These are phyloP conservation scores for Paratilapia polleni DNA, from an alignment of 2,113 vertebrate species.

Conservation along the genomic window DNA sequence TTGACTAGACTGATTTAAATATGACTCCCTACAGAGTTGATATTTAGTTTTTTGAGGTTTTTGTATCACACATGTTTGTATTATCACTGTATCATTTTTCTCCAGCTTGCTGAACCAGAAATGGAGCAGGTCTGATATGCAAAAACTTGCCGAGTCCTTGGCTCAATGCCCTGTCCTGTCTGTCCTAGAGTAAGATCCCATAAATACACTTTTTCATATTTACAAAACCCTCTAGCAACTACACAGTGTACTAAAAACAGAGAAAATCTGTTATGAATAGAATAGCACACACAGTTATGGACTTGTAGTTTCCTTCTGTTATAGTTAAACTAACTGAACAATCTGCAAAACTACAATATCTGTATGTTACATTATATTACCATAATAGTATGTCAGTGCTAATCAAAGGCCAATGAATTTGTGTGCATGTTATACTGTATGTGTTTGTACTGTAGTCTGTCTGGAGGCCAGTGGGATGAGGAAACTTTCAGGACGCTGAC, in stretches of 20 bases:
- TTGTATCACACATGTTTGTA: not conserved
- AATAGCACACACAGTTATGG: not conserved
- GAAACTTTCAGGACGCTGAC: slow-evolving; percentile 50
- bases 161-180: slow-evolving; percentile 45
- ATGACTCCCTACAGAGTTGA: not conserved
- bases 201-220: not conserved
- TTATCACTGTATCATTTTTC: not conserved
- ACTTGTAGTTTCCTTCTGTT: not conserved
- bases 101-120: slow-evolving; percentile 71
- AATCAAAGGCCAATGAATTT: not conserved
- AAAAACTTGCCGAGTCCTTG: slow-evolving; percentile 60
- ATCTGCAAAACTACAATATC: not conserved
- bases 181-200: slow-evolving; percentile 73
- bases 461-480: slow-evolving; percentile 58
- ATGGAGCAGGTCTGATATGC: slow-evolving; percentile 58
- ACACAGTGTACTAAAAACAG: not conserved
- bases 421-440: not conserved
- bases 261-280: not conserved
- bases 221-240: not conserved
- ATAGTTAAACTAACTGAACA: not conserved
- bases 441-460: slow-evolving; percentile 51
- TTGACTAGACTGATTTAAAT: not conserved
- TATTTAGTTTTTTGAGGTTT: not conserved
- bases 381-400: not conserved
- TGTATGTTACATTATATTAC: not conserved